A percentile compares a stretch with the other conserved stretches of the same genome.
These are phyloP conservation scores for Papilio polytes DNA, from an alignment of 1,140 invertebrate species.

Conservation along the genomic window DNA sequence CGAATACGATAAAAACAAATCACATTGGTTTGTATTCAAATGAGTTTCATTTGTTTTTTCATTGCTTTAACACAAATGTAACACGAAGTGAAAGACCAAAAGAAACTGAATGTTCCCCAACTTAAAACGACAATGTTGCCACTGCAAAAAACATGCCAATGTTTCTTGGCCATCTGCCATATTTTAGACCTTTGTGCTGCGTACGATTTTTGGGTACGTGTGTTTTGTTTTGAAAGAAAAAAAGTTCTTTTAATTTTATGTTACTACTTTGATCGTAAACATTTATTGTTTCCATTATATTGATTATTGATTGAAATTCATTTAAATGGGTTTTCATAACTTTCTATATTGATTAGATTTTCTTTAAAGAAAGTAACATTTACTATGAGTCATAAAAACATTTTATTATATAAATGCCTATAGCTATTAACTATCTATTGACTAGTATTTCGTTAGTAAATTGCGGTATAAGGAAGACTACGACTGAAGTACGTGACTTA, in stretches of 20 bases:
- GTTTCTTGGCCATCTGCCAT: constrained; percentile 37
- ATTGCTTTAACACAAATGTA: constrained; percentile 18
- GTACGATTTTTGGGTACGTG: constrained; percentile 8
- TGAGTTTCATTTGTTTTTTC: constrained; percentile 20
- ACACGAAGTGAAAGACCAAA: constrained; percentile 5
- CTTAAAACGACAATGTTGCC: constrained; percentile 21
- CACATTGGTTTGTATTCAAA: constrained; percentile 12
- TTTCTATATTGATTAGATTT: neutral
- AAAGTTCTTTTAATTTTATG: neutral
- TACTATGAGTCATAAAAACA: too few species aligned
- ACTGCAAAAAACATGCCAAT: neutral
- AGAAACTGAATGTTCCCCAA: neutral
- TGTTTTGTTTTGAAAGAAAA: constrained; percentile 1
- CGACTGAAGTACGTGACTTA: neutral
- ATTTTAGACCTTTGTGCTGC: neutral
- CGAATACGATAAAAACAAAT: constrained; percentile 1
- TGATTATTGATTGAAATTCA: neutral
- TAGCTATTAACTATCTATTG: neutral
- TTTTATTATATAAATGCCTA: too few species aligned
- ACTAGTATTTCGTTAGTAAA: neutral
- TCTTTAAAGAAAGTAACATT: neutral
- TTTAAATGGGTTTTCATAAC: neutral
- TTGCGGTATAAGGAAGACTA: neutral
- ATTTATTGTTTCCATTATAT: neutral
- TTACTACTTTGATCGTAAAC: neutral